Evolutionary conservation across 2,113 vertebrate species (phyloP).

Genomic region (Ardeotis arabs): DNA sequence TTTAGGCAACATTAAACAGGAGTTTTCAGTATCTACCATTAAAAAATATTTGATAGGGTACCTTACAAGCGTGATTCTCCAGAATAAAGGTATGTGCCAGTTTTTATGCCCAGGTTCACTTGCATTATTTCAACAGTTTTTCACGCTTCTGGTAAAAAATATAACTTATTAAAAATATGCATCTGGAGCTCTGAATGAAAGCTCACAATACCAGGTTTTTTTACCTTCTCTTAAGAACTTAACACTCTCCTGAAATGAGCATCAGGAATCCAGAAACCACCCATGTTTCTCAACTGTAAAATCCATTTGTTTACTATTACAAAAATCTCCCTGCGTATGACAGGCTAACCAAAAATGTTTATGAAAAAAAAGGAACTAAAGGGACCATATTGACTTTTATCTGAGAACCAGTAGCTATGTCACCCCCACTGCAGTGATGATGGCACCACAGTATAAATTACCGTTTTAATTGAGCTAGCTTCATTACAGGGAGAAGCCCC

Average conservation of each 20-base stretch:
- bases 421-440: fast-evolving
- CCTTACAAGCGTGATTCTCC: neutral
- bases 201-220: neutral
- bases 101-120: neutral
- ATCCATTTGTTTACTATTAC: neutral
- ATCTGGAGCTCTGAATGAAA: neutral
- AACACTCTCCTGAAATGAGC: neutral
- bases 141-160: neutral
- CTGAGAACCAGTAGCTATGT: neutral
- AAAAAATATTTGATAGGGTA: neutral
- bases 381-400: neutral
- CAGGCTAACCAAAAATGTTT: neutral
- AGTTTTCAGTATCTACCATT: neutral
- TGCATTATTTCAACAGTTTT: neutral
- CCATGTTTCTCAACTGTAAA: neutral
- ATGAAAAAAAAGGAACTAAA: neutral
- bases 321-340: neutral
- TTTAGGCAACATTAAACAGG: neutral
- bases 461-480: neutral
- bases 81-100: neutral
- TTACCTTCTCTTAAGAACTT: neutral
- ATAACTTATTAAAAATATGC: neutral
- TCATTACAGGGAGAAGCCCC: neutral
- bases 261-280: neutral
- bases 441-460: neutral